phyloP scores from a whole-genome alignment of 35 echinoderm and acorn worm genomes.

The Lytechinus pictus region DNA sequence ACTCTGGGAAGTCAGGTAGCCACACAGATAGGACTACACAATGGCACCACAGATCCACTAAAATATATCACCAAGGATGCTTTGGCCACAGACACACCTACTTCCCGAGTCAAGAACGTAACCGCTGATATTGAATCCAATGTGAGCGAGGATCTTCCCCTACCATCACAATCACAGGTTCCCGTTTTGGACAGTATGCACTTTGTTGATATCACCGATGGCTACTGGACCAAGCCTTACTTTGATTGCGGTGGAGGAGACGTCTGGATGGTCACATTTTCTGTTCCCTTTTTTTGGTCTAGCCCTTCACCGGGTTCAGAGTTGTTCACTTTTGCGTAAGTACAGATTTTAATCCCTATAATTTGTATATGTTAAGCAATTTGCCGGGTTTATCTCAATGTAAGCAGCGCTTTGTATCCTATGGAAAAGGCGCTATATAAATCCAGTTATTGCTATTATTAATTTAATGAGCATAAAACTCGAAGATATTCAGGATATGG shows the following conservation, averaged over 20 bases:
- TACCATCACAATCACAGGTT: not conserved
- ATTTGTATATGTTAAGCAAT: no score
- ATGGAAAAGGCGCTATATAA: no score
- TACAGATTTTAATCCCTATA: not conserved
- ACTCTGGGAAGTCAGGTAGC: not conserved
- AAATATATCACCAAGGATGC: not conserved
- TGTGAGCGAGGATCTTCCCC: not conserved
- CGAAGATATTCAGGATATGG: no score
- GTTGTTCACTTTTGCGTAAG: slow-evolving; percentile 53
- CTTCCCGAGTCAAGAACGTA: not conserved
- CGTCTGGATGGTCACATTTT: slow-evolving; percentile 96
- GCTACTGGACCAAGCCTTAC: slow-evolving; percentile 94
- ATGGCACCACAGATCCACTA: not conserved
- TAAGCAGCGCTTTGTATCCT: no score
- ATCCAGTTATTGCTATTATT: no score
- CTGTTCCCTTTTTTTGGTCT: slow-evolving; percentile 79
- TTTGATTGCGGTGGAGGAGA: slow-evolving; percentile 95
- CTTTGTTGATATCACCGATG: slow-evolving; percentile 59
- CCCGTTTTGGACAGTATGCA: not conserved
- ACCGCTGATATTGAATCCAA: not conserved
- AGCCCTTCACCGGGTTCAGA: not conserved
- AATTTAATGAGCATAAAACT: no score
- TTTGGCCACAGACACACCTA: not conserved
- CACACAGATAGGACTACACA: not conserved
- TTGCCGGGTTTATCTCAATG: no score